These are phyloP conservation scores for Vespertilio murinus DNA, from an alignment of 2,797 vertebrate species.

Conservation along the genomic window DNA sequence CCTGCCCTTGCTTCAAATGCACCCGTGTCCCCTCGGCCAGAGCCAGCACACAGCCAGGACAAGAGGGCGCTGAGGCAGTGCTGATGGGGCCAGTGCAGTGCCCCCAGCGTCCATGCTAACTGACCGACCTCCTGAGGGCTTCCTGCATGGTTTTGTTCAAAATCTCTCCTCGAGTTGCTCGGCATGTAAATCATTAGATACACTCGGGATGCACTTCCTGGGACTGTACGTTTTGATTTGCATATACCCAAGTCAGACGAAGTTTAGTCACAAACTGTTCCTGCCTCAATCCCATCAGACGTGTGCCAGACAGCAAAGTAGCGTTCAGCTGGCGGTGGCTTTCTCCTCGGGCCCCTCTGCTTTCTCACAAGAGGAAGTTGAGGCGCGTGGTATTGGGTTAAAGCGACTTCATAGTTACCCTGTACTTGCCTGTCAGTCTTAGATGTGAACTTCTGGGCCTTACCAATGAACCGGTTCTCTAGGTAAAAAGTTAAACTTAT, in stretches of 20 bases:
- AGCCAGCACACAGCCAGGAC: not conserved
- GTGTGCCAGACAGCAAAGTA: conserved; percentile 18
- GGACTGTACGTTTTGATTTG: not conserved
- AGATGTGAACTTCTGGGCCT: not conserved
- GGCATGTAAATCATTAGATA: not conserved
- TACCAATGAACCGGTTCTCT: not conserved
- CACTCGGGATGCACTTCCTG: not conserved
- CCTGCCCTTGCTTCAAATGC: not conserved
- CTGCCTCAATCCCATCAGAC: not conserved
- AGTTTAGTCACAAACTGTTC: not conserved
- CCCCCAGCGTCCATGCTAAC: not conserved
- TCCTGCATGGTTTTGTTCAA: not conserved
- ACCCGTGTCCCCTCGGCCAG: not conserved
- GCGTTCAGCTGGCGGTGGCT: not conserved
- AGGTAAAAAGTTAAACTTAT: conserved; percentile 19
- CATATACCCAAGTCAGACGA: not conserved
- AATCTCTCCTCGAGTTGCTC: not conserved
- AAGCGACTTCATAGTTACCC: not conserved
- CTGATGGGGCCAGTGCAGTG: not conserved
- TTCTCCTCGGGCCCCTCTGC: not conserved
- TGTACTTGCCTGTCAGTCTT: not conserved
- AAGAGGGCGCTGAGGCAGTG: not conserved
- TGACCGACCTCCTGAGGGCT: not conserved
- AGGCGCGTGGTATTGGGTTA: not conserved
- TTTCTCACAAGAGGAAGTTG: not conserved